Evolutionary conservation across 2,888 invertebrate genomes (phyloP).

Genomic region (Drosophila engyochracea): DNA sequence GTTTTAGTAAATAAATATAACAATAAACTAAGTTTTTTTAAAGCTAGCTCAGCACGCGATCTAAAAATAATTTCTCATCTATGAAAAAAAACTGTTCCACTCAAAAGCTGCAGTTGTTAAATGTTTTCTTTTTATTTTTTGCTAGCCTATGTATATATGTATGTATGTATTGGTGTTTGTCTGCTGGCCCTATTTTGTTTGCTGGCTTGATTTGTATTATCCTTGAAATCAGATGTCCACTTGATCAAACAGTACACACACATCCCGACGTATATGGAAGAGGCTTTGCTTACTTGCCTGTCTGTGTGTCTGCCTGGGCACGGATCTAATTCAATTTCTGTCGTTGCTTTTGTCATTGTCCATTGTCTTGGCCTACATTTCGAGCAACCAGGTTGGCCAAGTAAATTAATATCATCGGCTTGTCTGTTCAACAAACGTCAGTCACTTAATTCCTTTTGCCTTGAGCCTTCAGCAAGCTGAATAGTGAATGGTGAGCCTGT

Average conservation of each 20-base stretch:
- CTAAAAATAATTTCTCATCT: constrained; percentile 3
- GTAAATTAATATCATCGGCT: constrained; percentile 53
- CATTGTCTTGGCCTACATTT: constrained; percentile 64
- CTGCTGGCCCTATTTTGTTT: constrained; percentile 48
- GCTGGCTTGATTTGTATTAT: constrained; percentile 67
- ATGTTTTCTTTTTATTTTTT: constrained; percentile 5
- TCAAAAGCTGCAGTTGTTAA: constrained; percentile 9
- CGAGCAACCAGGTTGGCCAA: constrained; percentile 25
- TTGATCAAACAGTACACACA: constrained; percentile 24
- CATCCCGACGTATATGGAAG: constrained; percentile 1
- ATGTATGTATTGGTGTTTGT: constrained; percentile 9
- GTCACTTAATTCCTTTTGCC: constrained; percentile 52
- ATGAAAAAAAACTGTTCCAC: constrained; percentile 2
- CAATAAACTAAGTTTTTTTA: too few species aligned
- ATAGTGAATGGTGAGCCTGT: constrained; percentile 32
- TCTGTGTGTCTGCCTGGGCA: constrained; percentile 21
- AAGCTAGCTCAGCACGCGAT: too few species aligned
- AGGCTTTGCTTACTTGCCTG: constrained; percentile 41
- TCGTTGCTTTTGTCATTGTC: constrained; percentile 31
- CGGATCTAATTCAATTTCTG: constrained; percentile 63
- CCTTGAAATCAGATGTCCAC: constrained; percentile 68
- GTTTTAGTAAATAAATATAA: neutral
- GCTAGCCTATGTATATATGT: neutral
- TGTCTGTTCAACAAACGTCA: constrained; percentile 62
- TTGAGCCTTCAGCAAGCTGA: constrained; percentile 17